These are phyloP conservation scores for Protophormia terraenovae DNA, from an alignment of 2,888 invertebrate species.

Conservation along the genomic window DNA sequence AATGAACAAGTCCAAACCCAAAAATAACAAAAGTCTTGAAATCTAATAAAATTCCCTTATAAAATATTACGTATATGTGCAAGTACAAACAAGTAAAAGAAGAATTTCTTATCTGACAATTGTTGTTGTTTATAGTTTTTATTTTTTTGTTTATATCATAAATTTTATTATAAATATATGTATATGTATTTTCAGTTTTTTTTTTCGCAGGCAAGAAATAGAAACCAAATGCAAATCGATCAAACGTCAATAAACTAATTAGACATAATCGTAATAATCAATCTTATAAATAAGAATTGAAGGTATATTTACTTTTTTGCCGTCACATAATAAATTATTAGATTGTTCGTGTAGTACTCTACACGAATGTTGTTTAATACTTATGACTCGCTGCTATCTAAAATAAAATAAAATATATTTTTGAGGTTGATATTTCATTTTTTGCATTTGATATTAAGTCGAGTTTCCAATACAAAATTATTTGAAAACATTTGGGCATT, in stretches of 20 bases:
- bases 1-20: neutral
- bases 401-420: neutral
- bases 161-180: constrained; percentile 24
- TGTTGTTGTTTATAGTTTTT: neutral
- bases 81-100: neutral
- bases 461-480: neutral
- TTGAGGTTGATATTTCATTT: neutral
- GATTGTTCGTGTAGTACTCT: neutral
- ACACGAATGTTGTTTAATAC: neutral
- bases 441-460: constrained; percentile 9
- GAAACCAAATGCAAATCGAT: constrained; percentile 63
- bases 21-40: neutral
- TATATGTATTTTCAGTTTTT: neutral
- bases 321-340: neutral
- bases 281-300: constrained; percentile 34
- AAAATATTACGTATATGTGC: neutral
- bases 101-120: neutral
- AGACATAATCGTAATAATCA: constrained; percentile 55
- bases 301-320: constrained; percentile 10
- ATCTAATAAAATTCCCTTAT: constrained; percentile 2
- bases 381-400: neutral
- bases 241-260: constrained; percentile 68
- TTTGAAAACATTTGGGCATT: constrained; percentile 25
- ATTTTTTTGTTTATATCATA: constrained; percentile 45
- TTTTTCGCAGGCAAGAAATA: neutral